Evolutionary conservation across 2,113 vertebrate species (phyloP).

Genomic region (Scytalopus superciliaris): DNA sequence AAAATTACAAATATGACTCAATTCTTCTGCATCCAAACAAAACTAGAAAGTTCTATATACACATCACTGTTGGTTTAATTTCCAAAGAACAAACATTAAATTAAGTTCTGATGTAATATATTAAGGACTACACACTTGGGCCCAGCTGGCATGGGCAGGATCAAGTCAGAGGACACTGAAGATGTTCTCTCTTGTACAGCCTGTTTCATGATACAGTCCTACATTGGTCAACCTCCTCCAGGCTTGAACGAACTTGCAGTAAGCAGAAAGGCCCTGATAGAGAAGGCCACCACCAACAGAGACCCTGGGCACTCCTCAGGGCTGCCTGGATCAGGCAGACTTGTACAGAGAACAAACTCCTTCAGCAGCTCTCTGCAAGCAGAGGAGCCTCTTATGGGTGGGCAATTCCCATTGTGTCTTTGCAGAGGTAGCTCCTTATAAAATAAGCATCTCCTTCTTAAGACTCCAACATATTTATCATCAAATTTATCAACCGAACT

Average conservation of each 20-base stretch:
- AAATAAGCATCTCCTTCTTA: background rate
- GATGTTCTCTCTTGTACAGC: background rate
- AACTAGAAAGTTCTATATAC: background rate
- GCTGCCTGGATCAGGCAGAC: background rate
- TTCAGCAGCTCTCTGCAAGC: background rate
- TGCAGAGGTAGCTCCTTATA: background rate
- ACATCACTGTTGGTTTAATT: background rate
- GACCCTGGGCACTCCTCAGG: background rate
- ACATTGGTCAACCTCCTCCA: background rate
- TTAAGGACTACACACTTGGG: background rate
- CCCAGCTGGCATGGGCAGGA: background rate
- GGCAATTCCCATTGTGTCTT: background rate
- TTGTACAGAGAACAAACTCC: background rate
- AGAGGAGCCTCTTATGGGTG: background rate
- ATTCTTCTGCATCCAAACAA: background rate
- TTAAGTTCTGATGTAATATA: background rate
- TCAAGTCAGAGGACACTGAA: background rate
- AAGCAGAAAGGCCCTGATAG: background rate
- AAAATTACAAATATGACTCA: background rate
- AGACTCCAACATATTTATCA: background rate
- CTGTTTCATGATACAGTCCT: background rate
- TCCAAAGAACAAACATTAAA: background rate
- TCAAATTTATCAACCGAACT: background rate
- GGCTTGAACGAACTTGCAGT: background rate
- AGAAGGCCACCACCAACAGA: background rate